Conservation (phyloP, 1,140 invertebrate species). For the Scaptomyza montana region DNA sequence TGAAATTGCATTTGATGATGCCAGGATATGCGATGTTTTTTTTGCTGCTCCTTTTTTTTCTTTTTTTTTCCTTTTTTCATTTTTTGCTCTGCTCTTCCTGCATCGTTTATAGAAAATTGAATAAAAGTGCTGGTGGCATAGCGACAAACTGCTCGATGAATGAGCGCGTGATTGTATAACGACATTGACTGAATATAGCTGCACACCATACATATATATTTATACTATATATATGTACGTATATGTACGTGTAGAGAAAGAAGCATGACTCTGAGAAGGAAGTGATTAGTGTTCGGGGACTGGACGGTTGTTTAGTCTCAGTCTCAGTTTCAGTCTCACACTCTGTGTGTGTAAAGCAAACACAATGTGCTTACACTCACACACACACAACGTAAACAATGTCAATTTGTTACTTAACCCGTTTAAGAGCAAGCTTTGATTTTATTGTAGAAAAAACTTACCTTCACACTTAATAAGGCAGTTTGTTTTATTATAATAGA, state of each 20-base stretch:
- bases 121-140: slow-evolving; percentile 79
- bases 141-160: slow-evolving; percentile 75
- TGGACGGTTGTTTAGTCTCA: slow-evolving; percentile 5
- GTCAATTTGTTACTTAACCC: slow-evolving; percentile 59
- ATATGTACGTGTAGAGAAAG: not conserved
- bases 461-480: slow-evolving; percentile 11
- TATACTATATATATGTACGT: too few relatives aligned
- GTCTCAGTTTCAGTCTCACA: slow-evolving; percentile 10
- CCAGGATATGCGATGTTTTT: slow-evolving; percentile 70
- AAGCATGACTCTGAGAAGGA: slow-evolving; percentile 43
- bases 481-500: slow-evolving; percentile 27
- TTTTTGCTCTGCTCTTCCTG: slow-evolving; percentile 41
- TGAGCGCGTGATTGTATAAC: slow-evolving; percentile 72
- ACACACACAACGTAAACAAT: slow-evolving; percentile 41
- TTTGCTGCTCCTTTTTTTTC: slow-evolving; percentile 13
- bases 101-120: slow-evolving; percentile 78
- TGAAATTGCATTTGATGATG: slow-evolving; percentile 80
- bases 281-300: slow-evolving; percentile 64
- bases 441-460: slow-evolving; percentile 44
- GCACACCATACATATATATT: slow-evolving; percentile 16
- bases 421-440: slow-evolving; percentile 38
- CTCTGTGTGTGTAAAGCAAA: slow-evolving; percentile 43
- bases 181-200: not conserved
- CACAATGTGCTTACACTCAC: slow-evolving; percentile 32
- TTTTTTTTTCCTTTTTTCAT: slow-evolving; percentile 9